These are phyloP conservation scores for Plutella xylostella DNA, from an alignment of 2,888 invertebrate species.

Conservation along the genomic window DNA sequence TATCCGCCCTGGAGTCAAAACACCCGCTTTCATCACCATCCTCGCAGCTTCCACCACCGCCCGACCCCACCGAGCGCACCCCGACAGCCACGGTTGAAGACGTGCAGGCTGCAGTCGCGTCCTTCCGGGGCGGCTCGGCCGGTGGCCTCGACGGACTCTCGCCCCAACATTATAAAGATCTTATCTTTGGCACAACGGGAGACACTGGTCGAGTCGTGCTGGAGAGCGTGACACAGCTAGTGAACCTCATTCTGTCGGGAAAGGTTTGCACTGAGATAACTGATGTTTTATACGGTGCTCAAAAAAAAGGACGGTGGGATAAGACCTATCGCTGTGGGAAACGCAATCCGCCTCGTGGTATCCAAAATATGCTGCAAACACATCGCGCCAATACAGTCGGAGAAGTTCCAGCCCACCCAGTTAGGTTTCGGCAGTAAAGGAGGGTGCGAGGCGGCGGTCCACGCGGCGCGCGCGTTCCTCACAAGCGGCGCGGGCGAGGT, in stretches of 20 bases:
- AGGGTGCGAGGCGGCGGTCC: conserved; percentile 1
- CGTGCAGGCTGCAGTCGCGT: conserved; percentile 3
- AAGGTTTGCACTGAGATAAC: background rate
- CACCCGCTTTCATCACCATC: background rate
- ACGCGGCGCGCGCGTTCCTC: background rate
- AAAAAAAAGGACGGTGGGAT: background rate
- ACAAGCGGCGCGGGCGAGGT: background rate
- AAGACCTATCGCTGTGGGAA: conserved; percentile 2
- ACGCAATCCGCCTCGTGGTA: background rate
- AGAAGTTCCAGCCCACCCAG: background rate
- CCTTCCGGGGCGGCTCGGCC: conserved; percentile 2
- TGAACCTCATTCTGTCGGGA: conserved; percentile 1
- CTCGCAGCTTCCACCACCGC: background rate
- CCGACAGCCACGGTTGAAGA: too few relatives aligned
- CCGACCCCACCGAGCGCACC: background rate
- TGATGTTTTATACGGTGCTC: background rate
- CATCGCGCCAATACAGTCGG: background rate
- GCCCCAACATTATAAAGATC: conserved; percentile 4
- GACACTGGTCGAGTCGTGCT: background rate
- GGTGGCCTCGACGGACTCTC: conserved; percentile 6
- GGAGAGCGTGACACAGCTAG: background rate
- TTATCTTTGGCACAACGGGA: conserved; percentile 3
- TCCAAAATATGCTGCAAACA: background rate
- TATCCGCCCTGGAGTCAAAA: background rate
- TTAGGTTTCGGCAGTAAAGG: background rate